phyloP scores from a whole-genome alignment of 2,888 invertebrate species.

The Serripes groenlandicus region DNA sequence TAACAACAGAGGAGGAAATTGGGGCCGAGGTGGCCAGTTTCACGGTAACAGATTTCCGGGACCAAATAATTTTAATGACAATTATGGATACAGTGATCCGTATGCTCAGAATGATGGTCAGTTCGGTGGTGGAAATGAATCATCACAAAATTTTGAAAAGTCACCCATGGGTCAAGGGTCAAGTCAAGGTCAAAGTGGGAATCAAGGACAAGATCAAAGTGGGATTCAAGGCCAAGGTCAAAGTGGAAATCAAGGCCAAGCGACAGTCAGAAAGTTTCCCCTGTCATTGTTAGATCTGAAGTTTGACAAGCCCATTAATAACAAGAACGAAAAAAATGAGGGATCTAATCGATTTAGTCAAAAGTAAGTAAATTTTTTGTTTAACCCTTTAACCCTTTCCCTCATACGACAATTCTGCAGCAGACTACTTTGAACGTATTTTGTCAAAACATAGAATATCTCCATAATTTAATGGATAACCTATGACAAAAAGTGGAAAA shows the following conservation, averaged over 20 bases:
- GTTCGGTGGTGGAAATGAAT: slow-evolving; percentile 1
- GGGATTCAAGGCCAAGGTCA: slow-evolving; percentile 5
- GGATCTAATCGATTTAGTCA: slow-evolving; percentile 2
- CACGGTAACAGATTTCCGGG: slow-evolving; percentile 29
- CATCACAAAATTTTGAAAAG: background rate
- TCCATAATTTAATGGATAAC: no score
- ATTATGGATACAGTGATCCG: background rate
- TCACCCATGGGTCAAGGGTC: slow-evolving; percentile 2
- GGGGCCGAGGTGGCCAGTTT: slow-evolving; percentile 32
- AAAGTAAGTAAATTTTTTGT: slow-evolving; percentile 3
- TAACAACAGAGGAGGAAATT: slow-evolving; percentile 1
- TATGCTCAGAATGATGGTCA: background rate
- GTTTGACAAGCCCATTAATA: slow-evolving; percentile 40
- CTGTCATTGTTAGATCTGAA: slow-evolving; percentile 50
- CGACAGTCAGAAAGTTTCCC: slow-evolving; percentile 40
- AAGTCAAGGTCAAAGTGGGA: background rate
- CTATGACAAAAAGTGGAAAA: no score
- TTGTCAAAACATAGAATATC: no score
- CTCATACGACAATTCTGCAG: no score
- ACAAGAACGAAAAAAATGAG: slow-evolving; percentile 5
- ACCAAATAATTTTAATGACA: no score
- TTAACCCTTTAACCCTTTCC: no score
- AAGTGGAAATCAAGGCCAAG: slow-evolving; percentile 23
- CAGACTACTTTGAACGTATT: no score
- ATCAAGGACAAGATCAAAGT: slow-evolving; percentile 6